phyloP scores from a whole-genome alignment of 2,888 invertebrate genomes.

The Ennomos quercinarius region DNA sequence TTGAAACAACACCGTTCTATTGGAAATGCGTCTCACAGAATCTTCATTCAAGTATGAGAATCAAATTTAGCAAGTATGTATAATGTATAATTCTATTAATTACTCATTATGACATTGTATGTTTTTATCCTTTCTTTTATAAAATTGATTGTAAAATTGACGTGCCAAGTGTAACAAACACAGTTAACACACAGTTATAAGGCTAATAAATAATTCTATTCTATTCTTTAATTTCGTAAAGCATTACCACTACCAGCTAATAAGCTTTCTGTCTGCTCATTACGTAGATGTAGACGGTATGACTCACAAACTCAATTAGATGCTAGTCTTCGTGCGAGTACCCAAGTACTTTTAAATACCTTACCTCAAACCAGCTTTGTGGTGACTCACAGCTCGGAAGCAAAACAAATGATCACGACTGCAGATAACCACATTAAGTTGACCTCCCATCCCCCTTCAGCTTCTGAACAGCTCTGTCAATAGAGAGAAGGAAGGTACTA shows the following conservation, averaged over 20 bases:
- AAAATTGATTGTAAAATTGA: too few relatives aligned
- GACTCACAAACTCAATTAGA: slow-evolving; percentile 60
- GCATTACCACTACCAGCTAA: slow-evolving; percentile 27
- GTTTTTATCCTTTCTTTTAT: too few relatives aligned
- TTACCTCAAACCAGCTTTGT: slow-evolving; percentile 52
- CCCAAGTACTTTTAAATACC: slow-evolving; percentile 30
- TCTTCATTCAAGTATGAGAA: too few relatives aligned
- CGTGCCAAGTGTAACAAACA: too few relatives aligned
- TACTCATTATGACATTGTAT: too few relatives aligned
- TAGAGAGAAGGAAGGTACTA: slow-evolving; percentile 13
- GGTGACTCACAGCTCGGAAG: slow-evolving; percentile 69
- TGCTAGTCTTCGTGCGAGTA: slow-evolving; percentile 57
- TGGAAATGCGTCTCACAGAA: too few relatives aligned
- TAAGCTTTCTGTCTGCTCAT: slow-evolving; percentile 44
- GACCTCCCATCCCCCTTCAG: slow-evolving; percentile 46
- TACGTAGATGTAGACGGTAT: slow-evolving; percentile 34
- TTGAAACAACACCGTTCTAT: too few relatives aligned
- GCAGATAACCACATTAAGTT: slow-evolving; percentile 52
- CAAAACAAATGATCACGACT: slow-evolving; percentile 59
- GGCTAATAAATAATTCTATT: too few relatives aligned
- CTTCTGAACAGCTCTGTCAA: slow-evolving; percentile 31
- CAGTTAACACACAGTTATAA: too few relatives aligned
- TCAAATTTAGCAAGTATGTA: too few relatives aligned
- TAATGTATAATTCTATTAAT: too few relatives aligned
- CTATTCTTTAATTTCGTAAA: slow-evolving; percentile 31